phyloP scores from a whole-genome alignment of 2,797 vertebrate genomes.

The Poecilia wingei region DNA sequence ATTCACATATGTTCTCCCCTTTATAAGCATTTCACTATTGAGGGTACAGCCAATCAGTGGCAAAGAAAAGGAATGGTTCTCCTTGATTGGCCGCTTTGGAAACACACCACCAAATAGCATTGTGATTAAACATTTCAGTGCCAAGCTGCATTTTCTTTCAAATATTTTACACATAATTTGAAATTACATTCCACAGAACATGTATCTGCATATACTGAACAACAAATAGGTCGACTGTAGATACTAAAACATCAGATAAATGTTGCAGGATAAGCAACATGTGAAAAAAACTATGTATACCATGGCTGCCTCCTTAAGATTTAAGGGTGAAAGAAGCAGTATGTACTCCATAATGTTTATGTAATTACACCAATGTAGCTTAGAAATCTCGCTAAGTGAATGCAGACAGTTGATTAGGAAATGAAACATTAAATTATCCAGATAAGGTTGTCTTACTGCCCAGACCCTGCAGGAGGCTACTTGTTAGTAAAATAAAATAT shows the following conservation, averaged over 20 bases:
- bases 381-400: background rate
- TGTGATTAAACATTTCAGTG: background rate
- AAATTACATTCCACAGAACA: background rate
- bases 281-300: background rate
- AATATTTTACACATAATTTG: background rate
- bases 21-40: background rate
- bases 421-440: background rate
- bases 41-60: too few relatives aligned
- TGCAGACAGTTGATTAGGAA: background rate
- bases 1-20: background rate
- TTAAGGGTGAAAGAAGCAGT: background rate
- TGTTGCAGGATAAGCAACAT: background rate
- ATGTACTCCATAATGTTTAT: background rate
- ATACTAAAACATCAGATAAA: background rate
- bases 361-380: background rate
- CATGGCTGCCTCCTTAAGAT: background rate
- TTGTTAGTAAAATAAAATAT: background rate
- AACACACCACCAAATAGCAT: background rate
- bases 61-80: background rate
- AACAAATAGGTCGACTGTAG: background rate
- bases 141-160: background rate
- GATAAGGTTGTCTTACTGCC: background rate
- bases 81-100: background rate
- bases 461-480: background rate
- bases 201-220: background rate